Evolutionary conservation across 2,113 vertebrate species (phyloP).

Genomic region (Leucopsar rothschildi): DNA sequence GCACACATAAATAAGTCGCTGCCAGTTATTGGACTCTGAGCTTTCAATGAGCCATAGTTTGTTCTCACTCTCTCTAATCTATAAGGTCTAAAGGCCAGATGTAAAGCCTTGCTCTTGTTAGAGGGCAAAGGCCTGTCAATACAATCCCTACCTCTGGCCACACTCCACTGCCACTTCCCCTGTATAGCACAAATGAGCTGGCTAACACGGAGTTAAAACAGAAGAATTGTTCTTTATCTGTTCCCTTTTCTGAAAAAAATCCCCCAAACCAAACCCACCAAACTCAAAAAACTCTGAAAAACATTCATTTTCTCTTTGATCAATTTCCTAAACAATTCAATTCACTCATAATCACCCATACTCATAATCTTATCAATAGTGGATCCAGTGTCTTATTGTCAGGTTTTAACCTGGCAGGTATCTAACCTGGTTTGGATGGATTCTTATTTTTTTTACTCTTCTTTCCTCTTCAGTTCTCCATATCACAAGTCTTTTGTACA

Average conservation of each 20-base stretch:
- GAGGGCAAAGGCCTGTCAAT: neutral
- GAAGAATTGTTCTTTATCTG: neutral
- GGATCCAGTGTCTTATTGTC: neutral
- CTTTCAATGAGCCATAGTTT: neutral
- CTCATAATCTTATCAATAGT: neutral
- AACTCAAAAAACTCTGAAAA: neutral
- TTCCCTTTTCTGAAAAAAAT: neutral
- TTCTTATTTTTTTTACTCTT: neutral
- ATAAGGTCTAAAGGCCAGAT: neutral
- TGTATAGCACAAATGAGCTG: neutral
- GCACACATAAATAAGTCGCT: neutral
- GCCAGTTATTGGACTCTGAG: accelerated
- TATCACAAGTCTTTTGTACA: neutral
- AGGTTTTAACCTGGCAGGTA: neutral
- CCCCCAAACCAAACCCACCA: neutral
- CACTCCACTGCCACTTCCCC: neutral
- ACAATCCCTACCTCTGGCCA: neutral
- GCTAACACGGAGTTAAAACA: neutral
- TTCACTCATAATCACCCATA: neutral
- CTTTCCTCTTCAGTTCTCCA: neutral
- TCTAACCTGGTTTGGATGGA: neutral
- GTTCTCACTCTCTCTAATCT: neutral
- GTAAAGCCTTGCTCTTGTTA: neutral
- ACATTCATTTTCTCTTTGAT: neutral
- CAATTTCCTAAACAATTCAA: neutral